A percentile compares a stretch with the other conserved stretches of the same genome.
Evolutionary conservation across 2,888 invertebrate genomes (phyloP).

Genomic region (Campopleginae sp.): DNA sequence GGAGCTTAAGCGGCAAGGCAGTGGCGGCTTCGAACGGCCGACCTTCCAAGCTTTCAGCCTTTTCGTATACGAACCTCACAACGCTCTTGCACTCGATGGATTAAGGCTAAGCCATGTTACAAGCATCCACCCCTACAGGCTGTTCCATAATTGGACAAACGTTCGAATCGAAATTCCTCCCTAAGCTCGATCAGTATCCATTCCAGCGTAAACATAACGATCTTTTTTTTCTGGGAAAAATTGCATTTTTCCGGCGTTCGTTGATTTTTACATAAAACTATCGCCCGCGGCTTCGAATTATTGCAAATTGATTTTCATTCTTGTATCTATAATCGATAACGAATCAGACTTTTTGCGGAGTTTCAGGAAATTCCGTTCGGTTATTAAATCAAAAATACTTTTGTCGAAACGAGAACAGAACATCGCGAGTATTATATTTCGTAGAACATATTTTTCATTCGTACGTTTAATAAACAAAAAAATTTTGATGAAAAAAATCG

Average conservation of each 20-base stretch:
- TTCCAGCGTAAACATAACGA: too few species aligned
- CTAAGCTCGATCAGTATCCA: not conserved
- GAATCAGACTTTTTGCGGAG: too few species aligned
- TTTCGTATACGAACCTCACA: conserved; percentile 24
- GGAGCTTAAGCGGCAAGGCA: conserved; percentile 66
- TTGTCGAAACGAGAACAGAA: not conserved
- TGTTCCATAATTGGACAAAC: not conserved
- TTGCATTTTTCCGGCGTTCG: too few species aligned
- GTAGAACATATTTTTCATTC: not conserved
- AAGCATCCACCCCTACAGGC: not conserved
- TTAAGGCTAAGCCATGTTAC: conserved; percentile 37
- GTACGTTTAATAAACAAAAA: not conserved
- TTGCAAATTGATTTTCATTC: too few species aligned
- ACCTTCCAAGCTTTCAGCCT: conserved; percentile 63
- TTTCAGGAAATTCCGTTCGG: too few species aligned
- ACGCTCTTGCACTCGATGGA: conserved; percentile 59
- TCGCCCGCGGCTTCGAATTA: too few species aligned
- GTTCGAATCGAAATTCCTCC: not conserved
- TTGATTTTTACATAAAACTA: too few species aligned
- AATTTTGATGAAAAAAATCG: not conserved
- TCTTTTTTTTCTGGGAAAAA: too few species aligned
- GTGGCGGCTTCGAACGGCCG: conserved; percentile 70
- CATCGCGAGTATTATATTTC: not conserved
- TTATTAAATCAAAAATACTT: too few species aligned
- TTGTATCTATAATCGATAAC: too few species aligned